Percentiles rank a stretch among this genome's conserved stretches.
Evolutionary conservation across 2,797 vertebrate species (phyloP).

Genomic region (Cirrhinus mrigala): DNA sequence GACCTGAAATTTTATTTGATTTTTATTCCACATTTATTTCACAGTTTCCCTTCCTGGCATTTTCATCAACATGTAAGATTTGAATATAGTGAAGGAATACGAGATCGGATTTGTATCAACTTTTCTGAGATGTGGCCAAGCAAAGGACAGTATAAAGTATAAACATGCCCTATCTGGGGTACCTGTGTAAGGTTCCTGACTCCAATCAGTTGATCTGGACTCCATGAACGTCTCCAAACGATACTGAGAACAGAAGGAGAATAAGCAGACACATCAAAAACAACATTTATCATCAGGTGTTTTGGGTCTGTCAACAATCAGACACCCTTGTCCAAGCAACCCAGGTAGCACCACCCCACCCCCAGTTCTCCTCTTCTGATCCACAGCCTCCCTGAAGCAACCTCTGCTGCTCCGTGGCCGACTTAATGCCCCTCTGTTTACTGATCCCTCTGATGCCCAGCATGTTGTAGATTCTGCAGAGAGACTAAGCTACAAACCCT

Average conservation of each 20-base stretch:
- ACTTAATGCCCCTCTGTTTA: no score
- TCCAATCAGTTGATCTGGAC: slow-evolving; percentile 70
- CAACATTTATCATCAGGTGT: no score
- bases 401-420: no score
- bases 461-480: background rate
- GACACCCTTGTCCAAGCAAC: background rate
- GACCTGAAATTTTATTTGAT: slow-evolving; percentile 64
- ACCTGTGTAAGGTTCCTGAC: slow-evolving; percentile 66
- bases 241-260: slow-evolving; percentile 71
- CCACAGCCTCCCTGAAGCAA: no score
- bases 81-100: no score
- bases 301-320: background rate
- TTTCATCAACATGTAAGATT: no score
- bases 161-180: background rate
- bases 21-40: background rate
- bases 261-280: background rate
- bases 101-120: no score
- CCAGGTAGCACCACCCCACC: no score
- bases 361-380: no score
- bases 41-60: no score
- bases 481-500: background rate
- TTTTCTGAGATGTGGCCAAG: background rate
- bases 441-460: no score
- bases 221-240: slow-evolving; percentile 78
- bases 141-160: no score